Evolutionary conservation across 2,888 invertebrate species (phyloP), one percentile per base, ranked within the genome.

Genomic region (Brachyopa scutellaris): DNA sequence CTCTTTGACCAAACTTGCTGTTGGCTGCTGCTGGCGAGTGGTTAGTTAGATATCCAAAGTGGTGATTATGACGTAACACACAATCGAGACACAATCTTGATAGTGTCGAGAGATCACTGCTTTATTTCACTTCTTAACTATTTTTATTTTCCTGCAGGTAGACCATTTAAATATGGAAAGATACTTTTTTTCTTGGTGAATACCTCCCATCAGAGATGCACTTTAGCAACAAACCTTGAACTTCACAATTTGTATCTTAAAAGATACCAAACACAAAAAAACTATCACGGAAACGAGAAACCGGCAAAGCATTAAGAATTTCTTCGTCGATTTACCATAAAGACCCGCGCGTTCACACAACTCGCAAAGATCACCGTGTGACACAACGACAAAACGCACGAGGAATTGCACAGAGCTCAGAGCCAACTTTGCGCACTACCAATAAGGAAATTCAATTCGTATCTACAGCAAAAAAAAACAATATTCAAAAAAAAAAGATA

Each of bases 391-490:
- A 80, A 74, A 64, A 79, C 69, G 69, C 74, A 74, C 74, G 57
- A 69, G 57, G 21, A 57, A 59, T 40, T 73, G 38, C 49, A 59
- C 36, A 47, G 17, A 21, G 11, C 45, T 29, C 47, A 62, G 26
- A 62, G 11, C 17, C 9, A 21, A 45, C 31, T 42, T 36, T 36
- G 9, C 23, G 7, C 36, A 29, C 51, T n/a, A 51, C 80, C 74
- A 80, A 80, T 80, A 74, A 80, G 74, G 74, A 80, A 80, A 80
- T 80, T 80, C 69, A 74, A 74, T 74, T 80, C 80, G 57, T 74
- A 57, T 72, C 51, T 64, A 33, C 57, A 59, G 11, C 38, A 40
- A 29, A 23, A 51, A 31, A 31, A 57, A 57, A 72, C 9, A 21
- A 47, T 6, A n/a, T 42, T n/a, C 13, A 45, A 55, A 47, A 38